These are phyloP conservation scores for Gambusia holbrooki DNA, from an alignment of 2,113 vertebrate species.

Conservation along the genomic window DNA sequence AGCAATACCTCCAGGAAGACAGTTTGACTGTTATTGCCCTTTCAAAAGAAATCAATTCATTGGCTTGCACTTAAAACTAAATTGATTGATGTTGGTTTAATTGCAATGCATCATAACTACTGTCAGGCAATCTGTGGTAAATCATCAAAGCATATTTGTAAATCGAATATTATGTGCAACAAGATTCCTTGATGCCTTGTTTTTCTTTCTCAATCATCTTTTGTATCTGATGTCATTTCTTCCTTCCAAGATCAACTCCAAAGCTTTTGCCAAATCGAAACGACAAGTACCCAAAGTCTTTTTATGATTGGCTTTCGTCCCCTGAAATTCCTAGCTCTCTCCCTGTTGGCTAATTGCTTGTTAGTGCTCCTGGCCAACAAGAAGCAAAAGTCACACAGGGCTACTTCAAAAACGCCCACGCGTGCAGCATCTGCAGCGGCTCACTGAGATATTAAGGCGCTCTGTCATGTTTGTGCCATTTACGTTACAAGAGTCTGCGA, in stretches of 20 bases:
- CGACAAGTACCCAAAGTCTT: constrained; percentile 11
- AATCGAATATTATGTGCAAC: not conserved
- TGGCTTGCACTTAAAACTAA: constrained; percentile 30
- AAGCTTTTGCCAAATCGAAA: constrained; percentile 20
- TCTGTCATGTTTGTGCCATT: constrained; percentile 30
- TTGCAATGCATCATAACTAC: constrained; percentile 6
- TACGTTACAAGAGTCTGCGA: constrained; percentile 31
- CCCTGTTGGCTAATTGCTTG: constrained; percentile 67
- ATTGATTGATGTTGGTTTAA: constrained; percentile 22
- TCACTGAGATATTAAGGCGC: constrained; percentile 28
- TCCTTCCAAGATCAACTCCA: constrained; percentile 6
- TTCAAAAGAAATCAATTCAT: constrained; percentile 44
- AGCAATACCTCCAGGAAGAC: constrained; percentile 43
- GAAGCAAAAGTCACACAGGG: constrained; percentile 52
- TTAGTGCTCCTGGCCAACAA: constrained; percentile 55
- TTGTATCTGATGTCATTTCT: constrained; percentile 20
- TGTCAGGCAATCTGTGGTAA: constrained; percentile 5
- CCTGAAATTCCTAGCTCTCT: constrained; percentile 37
- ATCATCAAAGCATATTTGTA: constrained; percentile 7
- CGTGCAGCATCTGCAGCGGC: constrained; percentile 47
- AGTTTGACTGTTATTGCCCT: constrained; percentile 56
- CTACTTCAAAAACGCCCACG: constrained; percentile 56
- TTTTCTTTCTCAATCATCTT: constrained; percentile 34
- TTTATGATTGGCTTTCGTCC: constrained; percentile 30
- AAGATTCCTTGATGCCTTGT: constrained; percentile 2